These are phyloP conservation scores for Lycocerus yunnanus DNA, from an alignment of 2,888 invertebrate species.

Conservation along the genomic window DNA sequence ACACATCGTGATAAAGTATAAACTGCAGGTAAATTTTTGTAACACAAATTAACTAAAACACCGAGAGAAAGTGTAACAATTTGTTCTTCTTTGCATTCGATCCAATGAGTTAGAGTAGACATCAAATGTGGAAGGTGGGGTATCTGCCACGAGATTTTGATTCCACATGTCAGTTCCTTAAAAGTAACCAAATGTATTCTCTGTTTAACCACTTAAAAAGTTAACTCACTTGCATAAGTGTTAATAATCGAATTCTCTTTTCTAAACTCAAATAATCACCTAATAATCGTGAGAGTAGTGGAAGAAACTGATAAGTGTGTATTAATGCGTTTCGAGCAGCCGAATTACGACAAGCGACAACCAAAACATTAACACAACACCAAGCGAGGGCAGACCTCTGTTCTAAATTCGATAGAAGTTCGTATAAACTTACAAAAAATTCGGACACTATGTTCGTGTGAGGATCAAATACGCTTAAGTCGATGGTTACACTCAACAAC, in stretches of 20 bases:
- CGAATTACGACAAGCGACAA: slow-evolving; percentile 65
- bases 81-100: slow-evolving; percentile 60
- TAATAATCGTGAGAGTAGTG: slow-evolving; percentile 65
- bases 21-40: slow-evolving; percentile 75
- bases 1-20: slow-evolving; percentile 74
- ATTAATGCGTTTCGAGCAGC: slow-evolving; percentile 67
- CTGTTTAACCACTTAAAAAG: background rate
- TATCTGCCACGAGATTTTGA: slow-evolving; percentile 80
- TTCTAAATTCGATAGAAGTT: slow-evolving; percentile 64
- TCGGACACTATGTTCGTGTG: slow-evolving; percentile 66
- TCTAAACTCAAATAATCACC: slow-evolving; percentile 65
- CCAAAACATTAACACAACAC: slow-evolving; percentile 69
- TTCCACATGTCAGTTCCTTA: slow-evolving; percentile 78
- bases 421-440: slow-evolving; percentile 70
- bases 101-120: slow-evolving; percentile 69
- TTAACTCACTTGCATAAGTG: slow-evolving; percentile 64
- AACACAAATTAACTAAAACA: slow-evolving; percentile 77
- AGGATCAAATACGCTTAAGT: slow-evolving; percentile 69
- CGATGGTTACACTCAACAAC: slow-evolving; percentile 67
- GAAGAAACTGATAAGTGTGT: slow-evolving; percentile 73
- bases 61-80: slow-evolving; percentile 64
- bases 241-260: slow-evolving; percentile 66
- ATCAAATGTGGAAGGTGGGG: slow-evolving; percentile 72
- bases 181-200: slow-evolving; percentile 36
- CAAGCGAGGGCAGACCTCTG: slow-evolving; percentile 64